These are phyloP conservation scores for Anseranas semipalmata DNA, from an alignment of 2,113 vertebrate species.

Conservation along the genomic window DNA sequence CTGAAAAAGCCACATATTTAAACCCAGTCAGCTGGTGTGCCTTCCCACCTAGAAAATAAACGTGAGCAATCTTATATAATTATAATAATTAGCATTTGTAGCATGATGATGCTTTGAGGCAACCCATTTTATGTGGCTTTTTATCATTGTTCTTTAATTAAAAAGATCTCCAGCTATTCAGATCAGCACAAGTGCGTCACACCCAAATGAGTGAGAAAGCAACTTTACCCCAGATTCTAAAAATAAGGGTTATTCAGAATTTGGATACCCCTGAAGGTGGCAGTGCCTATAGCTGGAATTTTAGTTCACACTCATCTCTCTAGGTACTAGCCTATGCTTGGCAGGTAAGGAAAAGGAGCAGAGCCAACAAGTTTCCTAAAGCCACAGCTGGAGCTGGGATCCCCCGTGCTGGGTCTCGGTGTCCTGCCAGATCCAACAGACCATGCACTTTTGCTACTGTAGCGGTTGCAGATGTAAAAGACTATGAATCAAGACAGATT, in stretches of 20 bases:
- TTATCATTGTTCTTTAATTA: conserved; percentile 73
- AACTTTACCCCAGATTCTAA: conserved; percentile 55
- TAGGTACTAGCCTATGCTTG: background rate
- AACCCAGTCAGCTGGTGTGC: conserved; percentile 25
- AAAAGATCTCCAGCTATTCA: conserved; percentile 61
- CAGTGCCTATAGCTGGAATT: background rate
- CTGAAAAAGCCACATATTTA: conserved; percentile 31
- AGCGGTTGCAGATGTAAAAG: background rate
- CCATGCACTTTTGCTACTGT: background rate
- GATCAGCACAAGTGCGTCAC: conserved; percentile 40
- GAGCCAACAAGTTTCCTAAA: background rate
- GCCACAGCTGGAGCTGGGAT: background rate
- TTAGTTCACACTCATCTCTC: background rate
- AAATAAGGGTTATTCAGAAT: conserved; percentile 8
- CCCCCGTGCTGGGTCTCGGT: background rate
- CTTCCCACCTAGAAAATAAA: conserved; percentile 64
- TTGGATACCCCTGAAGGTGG: background rate
- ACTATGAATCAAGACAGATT: background rate
- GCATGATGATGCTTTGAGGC: conserved; percentile 52
- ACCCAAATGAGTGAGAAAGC: conserved; percentile 20
- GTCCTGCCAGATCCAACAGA: background rate
- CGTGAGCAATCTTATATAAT: conserved; percentile 64
- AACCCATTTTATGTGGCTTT: conserved; percentile 64
- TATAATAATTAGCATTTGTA: conserved; percentile 65
- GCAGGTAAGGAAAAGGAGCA: background rate